Evolutionary conservation across 2,113 vertebrate genomes (phyloP).

Genomic region (Cyprinodon brontotheroides): DNA sequence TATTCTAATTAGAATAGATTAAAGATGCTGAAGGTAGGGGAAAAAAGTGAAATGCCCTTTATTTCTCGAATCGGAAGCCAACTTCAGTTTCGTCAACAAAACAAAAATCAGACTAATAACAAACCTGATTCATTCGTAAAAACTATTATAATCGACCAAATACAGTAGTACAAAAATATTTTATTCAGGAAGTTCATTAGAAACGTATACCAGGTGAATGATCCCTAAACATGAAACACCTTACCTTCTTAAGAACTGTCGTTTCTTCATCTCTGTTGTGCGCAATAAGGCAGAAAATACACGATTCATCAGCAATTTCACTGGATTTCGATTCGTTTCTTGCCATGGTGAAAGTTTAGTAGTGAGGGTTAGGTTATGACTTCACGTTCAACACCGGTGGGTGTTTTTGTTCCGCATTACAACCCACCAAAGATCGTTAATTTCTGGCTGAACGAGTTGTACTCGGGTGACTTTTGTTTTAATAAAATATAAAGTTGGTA

Average conservation of each 20-base stretch:
- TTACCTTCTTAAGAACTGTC: conserved; percentile 14
- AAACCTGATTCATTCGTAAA: too few species aligned
- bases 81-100: too few species aligned
- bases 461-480: background rate
- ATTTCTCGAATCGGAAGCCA: too few species aligned
- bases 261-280: conserved; percentile 8
- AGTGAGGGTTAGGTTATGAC: too few species aligned
- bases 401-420: background rate
- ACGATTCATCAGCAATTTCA: background rate
- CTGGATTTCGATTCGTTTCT: background rate
- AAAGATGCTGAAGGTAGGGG: too few species aligned
- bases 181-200: too few species aligned
- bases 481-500: background rate
- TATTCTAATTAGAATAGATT: too few species aligned
- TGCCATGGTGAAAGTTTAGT: background rate
- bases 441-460: background rate
- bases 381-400: background rate
- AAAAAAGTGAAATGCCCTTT: too few species aligned
- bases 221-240: background rate
- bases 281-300: conserved; percentile 30
- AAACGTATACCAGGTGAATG: background rate
- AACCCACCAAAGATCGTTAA: conserved; percentile 22
- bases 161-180: too few species aligned
- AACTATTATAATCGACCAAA: too few species aligned
- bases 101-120: too few species aligned